A percentile compares a stretch with the other conserved stretches of the same genome.
phyloP scores from a whole-genome alignment of 1,140 invertebrate species.

The Neodiprion pinetum region DNA sequence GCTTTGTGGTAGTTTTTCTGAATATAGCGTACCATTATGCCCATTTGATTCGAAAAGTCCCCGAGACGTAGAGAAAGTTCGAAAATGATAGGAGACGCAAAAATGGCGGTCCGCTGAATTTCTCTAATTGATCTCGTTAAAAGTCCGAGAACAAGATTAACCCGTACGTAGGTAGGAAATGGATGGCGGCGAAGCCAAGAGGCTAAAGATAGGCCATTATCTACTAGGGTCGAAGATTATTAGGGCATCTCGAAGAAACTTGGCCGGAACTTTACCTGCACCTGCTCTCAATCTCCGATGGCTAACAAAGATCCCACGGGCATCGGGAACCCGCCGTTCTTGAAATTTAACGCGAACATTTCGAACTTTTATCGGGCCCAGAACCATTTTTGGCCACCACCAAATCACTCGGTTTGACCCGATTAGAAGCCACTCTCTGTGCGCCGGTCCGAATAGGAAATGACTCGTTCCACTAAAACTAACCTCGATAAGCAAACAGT shows the following conservation, averaged over 20 bases:
- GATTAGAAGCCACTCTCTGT: no score
- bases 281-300: not conserved
- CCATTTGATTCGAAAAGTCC: not conserved
- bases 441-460: no score
- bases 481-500: no score
- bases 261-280: slow-evolving; percentile 1
- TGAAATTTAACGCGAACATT: no score
- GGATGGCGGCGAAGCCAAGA: not conserved
- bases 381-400: no score
- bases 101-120: not conserved
- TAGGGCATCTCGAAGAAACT: not conserved
- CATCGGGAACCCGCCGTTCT: no score
- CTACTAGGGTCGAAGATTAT: slow-evolving; percentile 1
- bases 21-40: no score
- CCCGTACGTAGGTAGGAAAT: not conserved
- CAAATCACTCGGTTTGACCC: no score
- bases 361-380: no score
- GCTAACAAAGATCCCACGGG: not conserved
- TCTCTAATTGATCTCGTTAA: slow-evolving; percentile 3
- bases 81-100: no score
- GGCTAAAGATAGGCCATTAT: not conserved
- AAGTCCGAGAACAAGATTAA: not conserved
- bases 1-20: not conserved
- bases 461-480: no score
- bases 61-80: not conserved